Conservation (phyloP, 2,113 vertebrate genomes). For the Agapornis roseicollis region DNA sequence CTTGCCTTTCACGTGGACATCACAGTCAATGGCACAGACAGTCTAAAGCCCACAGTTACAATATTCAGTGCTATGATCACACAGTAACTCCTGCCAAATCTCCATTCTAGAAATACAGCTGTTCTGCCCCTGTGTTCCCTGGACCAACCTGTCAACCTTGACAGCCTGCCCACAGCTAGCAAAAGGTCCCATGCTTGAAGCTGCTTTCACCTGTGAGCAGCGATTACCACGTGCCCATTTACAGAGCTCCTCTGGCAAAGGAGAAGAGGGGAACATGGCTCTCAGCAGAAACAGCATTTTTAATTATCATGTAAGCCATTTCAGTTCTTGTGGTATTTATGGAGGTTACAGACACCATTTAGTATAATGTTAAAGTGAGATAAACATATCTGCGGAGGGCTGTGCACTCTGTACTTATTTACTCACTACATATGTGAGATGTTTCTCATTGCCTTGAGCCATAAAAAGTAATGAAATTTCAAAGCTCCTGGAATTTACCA, state of each 20-base stretch:
- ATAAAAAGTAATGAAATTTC: slow-evolving; percentile 22
- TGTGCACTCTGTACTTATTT: background rate
- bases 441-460: slow-evolving; percentile 28
- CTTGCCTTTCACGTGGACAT: background rate
- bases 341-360: slow-evolving; percentile 8
- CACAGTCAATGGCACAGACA: background rate
- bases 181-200: fast-evolving
- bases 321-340: slow-evolving; percentile 41
- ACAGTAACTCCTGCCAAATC: background rate
- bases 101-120: background rate
- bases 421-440: slow-evolving; percentile 10
- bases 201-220: background rate
- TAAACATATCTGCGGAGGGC: slow-evolving; percentile 49
- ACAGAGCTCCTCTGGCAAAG: background rate
- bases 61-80: background rate
- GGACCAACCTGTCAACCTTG: background rate
- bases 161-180: background rate
- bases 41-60: background rate
- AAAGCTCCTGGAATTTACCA: slow-evolving; percentile 27
- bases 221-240: background rate
- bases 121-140: background rate
- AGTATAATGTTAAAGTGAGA: slow-evolving; percentile 11
- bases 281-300: slow-evolving; percentile 37
- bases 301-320: slow-evolving; percentile 29
- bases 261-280: background rate